Conservation (phyloP, 92 coral and sea anemone genomes). For the Zoanthus sansibaricus region DNA sequence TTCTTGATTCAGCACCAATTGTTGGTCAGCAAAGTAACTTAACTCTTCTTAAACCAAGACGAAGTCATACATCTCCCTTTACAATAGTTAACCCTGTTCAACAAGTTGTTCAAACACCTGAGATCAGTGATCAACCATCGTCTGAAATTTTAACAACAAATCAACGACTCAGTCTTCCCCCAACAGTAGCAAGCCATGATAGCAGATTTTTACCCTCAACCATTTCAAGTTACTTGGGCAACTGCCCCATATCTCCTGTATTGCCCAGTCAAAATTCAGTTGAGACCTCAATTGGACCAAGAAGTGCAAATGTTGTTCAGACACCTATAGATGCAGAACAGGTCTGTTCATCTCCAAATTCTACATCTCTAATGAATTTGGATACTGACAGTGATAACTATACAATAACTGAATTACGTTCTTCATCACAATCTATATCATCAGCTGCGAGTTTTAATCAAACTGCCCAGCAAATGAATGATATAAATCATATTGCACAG, state of each 20-base stretch:
- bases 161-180: background rate
- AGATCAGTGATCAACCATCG: background rate
- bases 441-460: background rate
- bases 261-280: background rate
- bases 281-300: background rate
- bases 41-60: background rate
- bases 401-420: constrained; percentile 23
- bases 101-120: background rate
- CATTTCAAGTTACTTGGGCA: background rate
- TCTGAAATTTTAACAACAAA: constrained; percentile 12
- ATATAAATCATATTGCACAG: background rate
- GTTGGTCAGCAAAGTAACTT: background rate
- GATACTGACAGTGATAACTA: constrained; percentile 12
- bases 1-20: background rate
- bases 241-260: background rate
- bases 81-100: background rate
- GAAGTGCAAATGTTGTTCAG: background rate
- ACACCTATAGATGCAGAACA: background rate
- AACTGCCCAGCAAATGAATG: background rate
- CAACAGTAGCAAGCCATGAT: constrained; percentile 5
- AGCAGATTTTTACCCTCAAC: background rate
- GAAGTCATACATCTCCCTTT: background rate
- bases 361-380: constrained; percentile 3
- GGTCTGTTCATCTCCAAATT: background rate
- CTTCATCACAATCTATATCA: background rate